Conservation (phyloP, 2,113 vertebrate genomes). For the Regulus satrapa region DNA sequence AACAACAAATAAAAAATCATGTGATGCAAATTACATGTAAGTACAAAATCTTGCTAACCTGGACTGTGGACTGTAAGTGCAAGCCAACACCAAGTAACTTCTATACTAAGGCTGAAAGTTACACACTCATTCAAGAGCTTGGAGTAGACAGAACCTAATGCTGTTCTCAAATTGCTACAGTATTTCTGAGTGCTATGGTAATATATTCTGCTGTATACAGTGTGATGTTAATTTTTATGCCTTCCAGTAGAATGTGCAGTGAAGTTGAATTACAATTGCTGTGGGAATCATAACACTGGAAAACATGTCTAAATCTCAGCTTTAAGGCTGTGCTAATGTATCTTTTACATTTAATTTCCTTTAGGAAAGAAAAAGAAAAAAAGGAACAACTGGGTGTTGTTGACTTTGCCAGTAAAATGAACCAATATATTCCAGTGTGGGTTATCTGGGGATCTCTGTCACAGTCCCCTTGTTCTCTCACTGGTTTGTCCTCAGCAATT, state of each 20-base stretch:
- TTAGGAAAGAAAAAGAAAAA: not conserved
- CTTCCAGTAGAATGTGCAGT: constrained; percentile 25
- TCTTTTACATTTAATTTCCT: constrained; percentile 51
- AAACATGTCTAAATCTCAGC: constrained; percentile 30
- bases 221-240: constrained; percentile 49
- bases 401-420: not conserved
- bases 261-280: constrained; percentile 40
- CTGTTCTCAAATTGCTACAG: not conserved
- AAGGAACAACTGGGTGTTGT: not conserved
- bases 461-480: not conserved
- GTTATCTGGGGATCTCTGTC: not conserved
- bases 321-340: not conserved
- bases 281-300: constrained; percentile 44
- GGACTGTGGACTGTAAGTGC: not conserved
- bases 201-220: constrained; percentile 17
- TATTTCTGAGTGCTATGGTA: not conserved
- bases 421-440: not conserved
- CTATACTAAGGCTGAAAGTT: not conserved
- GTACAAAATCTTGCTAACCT: not conserved
- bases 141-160: not conserved
- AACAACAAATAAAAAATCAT: not conserved
- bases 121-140: not conserved
- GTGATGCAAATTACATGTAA: not conserved
- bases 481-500: not conserved
- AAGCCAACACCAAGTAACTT: not conserved